Conservation (phyloP, 2,113 vertebrate species). For the Calyptommatus sinebrachiatus region DNA sequence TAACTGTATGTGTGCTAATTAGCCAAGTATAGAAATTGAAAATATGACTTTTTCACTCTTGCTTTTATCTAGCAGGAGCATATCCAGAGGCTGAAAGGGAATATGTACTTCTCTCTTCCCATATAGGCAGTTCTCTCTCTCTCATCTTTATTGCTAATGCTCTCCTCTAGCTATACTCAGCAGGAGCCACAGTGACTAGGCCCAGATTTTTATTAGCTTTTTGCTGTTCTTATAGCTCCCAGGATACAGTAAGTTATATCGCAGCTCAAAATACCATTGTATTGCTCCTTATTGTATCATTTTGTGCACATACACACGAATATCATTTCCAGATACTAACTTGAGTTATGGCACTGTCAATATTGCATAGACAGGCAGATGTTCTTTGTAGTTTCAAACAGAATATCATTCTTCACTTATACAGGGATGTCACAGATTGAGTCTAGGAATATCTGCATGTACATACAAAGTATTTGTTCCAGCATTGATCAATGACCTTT, state of each 20-base stretch:
- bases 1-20: background rate
- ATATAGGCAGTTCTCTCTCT: background rate
- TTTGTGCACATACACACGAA: background rate
- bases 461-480: too few relatives aligned
- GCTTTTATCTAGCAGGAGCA: conserved; percentile 7
- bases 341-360: background rate
- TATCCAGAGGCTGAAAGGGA: background rate
- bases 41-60: background rate
- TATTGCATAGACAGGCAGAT: too few relatives aligned
- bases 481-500: too few relatives aligned
- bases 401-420: too few relatives aligned
- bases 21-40: background rate
- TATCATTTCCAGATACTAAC: background rate
- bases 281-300: background rate
- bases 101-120: background rate
- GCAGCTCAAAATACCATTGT: background rate
- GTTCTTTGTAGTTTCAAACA: too few relatives aligned
- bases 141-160: conserved; percentile 5
- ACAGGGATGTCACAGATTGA: too few relatives aligned
- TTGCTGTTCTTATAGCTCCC: background rate
- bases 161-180: background rate
- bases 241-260: background rate
- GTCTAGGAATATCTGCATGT: too few relatives aligned
- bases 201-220: background rate
- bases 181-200: background rate